phyloP scores from a whole-genome alignment of 2,113 vertebrate genomes.

The Chlorocebus sabaeus region DNA sequence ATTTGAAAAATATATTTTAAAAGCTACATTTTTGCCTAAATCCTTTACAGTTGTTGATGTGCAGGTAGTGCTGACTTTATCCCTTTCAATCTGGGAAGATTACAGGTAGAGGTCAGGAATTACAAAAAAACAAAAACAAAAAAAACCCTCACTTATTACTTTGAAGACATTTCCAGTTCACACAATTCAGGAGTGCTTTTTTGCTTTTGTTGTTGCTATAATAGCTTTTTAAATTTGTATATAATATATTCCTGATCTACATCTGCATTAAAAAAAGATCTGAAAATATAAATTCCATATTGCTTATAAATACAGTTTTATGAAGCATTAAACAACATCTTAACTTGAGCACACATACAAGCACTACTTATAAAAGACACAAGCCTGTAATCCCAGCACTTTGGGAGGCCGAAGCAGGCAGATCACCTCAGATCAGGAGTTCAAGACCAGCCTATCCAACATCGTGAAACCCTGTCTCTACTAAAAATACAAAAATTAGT shows the following conservation, averaged over 20 bases:
- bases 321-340: background rate
- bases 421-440: no score
- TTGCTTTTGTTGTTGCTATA: background rate
- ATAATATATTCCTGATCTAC: background rate
- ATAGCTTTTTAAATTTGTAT: background rate
- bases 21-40: background rate
- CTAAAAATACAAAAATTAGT: no score
- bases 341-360: background rate
- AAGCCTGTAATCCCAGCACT: no score
- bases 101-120: accelerated
- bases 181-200: background rate
- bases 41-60: background rate
- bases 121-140: background rate
- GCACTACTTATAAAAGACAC: background rate
- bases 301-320: background rate
- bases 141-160: background rate
- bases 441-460: no score
- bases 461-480: no score
- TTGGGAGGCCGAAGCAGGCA: no score
- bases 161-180: background rate
- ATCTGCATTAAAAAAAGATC: background rate
- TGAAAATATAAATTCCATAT: background rate
- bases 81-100: background rate
- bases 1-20: slow-evolving; percentile 38
- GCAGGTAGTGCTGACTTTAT: background rate